Base-by-base conservation (phyloP, 2,113 vertebrate genomes). In the Ardeotis arabs region DNA sequence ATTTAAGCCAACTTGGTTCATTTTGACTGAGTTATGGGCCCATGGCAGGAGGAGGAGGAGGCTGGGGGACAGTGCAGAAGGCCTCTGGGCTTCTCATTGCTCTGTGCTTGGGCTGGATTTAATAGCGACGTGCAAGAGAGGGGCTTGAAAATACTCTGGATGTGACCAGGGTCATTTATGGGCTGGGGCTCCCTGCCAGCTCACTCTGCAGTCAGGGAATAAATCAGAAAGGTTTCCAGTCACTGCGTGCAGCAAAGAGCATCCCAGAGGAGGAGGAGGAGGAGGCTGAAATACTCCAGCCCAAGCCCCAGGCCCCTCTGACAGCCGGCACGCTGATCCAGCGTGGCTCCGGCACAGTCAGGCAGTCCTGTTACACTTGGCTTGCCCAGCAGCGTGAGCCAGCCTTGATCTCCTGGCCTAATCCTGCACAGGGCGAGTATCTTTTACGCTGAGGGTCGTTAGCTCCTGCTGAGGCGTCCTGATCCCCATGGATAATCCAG, bases 371-470 rank as follows among this genome's bases (percentile, higher is more conserved):
- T 10, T 55, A 45, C 28, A 17, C 33, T 24, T 10, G 19, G 66
- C 12, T 63, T 29, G n/a, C 10, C 55, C 9, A 60, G 37, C 12
- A 39, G 47, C 23, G 28, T 14, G 20, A 41, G 37, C 37, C 78
- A 55, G 47, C n/a, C 33, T 0, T 2, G 10, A 24, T 49, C 22
- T 78, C 80, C 44, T 8, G 25, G 59, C 37, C 50, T 15, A 72
- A 84, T 52, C 74, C 58, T 59, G 44, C 35, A 18, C 23, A 27
- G 35, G 10, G 6, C 3, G 8, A 62, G 47, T 17, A 23, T 27
- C 47, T 73, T 56, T 14, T 41, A 53, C 0, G 3, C 49, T 18
- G 16, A 72, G 37, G 20, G 7, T 17, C 4, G 0, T 53, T 14
- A 58, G n/a, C 33, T 53, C 78, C 37, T n/a, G 45, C 37, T 59